Evolutionary conservation across 2,113 vertebrate species (phyloP).

Genomic region (Oxyura jamaicensis): DNA sequence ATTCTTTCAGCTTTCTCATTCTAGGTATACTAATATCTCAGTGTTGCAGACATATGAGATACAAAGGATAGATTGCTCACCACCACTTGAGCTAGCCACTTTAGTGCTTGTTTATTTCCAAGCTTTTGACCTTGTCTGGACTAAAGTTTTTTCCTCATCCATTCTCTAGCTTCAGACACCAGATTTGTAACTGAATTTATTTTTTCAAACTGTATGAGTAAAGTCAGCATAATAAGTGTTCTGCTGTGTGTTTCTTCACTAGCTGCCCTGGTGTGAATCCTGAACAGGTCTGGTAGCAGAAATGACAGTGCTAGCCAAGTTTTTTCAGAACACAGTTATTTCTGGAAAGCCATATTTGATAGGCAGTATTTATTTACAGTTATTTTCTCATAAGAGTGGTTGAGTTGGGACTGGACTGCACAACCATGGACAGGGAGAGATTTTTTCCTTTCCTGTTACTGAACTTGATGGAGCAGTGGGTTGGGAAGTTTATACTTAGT

Average conservation of each 20-base stretch:
- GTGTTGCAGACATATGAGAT: background rate
- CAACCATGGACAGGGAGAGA: background rate
- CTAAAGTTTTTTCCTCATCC: background rate
- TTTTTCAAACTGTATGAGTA: background rate
- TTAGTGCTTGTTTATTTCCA: background rate
- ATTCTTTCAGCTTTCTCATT: background rate
- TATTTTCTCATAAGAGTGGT: background rate
- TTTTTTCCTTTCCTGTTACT: background rate
- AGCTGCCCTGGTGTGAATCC: background rate
- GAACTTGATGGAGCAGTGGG: background rate
- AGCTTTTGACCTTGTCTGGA: background rate
- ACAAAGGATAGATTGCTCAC: background rate
- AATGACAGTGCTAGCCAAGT: background rate
- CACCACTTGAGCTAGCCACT: background rate
- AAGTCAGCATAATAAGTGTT: background rate
- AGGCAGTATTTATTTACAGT: background rate
- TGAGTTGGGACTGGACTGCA: background rate
- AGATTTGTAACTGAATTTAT: background rate
- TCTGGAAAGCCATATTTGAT: background rate
- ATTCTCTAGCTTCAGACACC: background rate
- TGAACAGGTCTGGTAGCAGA: background rate
- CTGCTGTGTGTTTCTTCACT: background rate
- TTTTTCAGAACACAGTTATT: background rate
- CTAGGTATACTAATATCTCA: background rate
- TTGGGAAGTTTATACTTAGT: background rate